A percentile compares a stretch with the other conserved stretches of the same genome.
Evolutionary conservation across 2,113 vertebrate genomes (phyloP).

Genomic region (Saguinus midas): DNA sequence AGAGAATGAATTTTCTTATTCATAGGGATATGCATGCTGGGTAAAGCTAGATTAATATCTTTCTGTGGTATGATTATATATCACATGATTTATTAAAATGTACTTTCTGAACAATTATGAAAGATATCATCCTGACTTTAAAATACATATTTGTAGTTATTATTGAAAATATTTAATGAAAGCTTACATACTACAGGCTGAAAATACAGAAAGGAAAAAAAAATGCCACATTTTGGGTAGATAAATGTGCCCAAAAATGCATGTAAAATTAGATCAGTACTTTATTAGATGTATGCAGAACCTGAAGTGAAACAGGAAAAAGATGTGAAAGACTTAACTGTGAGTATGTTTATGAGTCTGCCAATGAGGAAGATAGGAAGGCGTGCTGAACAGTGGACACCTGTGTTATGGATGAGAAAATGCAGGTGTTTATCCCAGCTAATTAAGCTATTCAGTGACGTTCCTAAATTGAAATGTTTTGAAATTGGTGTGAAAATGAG

Average conservation of each 20-base stretch:
- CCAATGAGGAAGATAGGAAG: neutral
- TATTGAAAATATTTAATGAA: neutral
- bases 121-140: neutral
- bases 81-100: neutral
- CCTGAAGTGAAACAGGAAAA: neutral
- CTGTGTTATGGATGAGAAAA: neutral
- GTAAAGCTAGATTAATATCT: neutral
- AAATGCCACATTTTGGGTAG: neutral
- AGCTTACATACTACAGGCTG: neutral
- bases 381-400: neutral
- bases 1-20: neutral
- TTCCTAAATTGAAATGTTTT: neutral
- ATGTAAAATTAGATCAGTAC: neutral
- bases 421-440: neutral
- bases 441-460: neutral
- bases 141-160: neutral
- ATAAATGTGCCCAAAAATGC: neutral
- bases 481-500: slow-evolving; percentile 5
- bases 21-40: neutral
- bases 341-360: neutral
- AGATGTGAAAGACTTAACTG: neutral
- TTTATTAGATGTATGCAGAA: neutral
- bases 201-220: neutral
- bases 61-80: neutral
- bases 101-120: neutral